Conservation (phyloP, 2,797 vertebrate genomes). For the Xenentodon cancila region DNA sequence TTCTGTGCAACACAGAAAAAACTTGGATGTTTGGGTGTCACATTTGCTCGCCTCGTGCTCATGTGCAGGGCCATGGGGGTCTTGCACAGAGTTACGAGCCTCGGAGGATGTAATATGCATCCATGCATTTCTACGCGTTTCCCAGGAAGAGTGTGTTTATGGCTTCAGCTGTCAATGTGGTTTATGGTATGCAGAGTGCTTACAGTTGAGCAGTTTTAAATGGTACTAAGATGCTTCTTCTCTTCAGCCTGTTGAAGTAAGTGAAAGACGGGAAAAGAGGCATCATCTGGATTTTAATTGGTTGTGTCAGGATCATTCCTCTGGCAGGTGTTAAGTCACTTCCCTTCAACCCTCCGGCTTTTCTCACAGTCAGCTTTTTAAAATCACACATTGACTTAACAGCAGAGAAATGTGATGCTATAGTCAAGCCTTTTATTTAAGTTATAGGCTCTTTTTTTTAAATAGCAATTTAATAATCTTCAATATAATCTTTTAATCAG, state of each 20-base stretch:
- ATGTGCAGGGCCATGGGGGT: constrained; percentile 15
- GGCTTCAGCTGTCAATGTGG: background rate
- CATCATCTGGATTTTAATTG: constrained; percentile 26
- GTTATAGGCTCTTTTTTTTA: too few relatives aligned
- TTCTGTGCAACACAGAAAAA: background rate
- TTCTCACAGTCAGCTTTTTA: too few relatives aligned
- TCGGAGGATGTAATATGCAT: constrained; percentile 24
- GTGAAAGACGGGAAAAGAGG: background rate
- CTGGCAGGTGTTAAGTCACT: background rate
- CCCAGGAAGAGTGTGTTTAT: constrained; percentile 4
- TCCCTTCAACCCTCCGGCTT: too few relatives aligned
- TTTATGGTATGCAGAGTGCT: constrained; percentile 6
- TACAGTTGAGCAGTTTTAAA: background rate
- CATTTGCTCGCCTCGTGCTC: constrained; percentile 51
- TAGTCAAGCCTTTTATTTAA: too few relatives aligned
- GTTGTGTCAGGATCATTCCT: background rate
- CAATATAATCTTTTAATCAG: too few relatives aligned
- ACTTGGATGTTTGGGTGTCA: constrained; percentile 22
- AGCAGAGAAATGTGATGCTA: too few relatives aligned
- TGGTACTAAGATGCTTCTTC: background rate
- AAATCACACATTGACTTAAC: too few relatives aligned
- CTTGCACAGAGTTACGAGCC: constrained; percentile 8
- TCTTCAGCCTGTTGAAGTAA: constrained; percentile 1
- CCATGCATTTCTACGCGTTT: background rate
- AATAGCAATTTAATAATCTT: too few relatives aligned